Evolutionary conservation across 2,888 invertebrate species (phyloP).

Genomic region (Euzetes globulus): DNA sequence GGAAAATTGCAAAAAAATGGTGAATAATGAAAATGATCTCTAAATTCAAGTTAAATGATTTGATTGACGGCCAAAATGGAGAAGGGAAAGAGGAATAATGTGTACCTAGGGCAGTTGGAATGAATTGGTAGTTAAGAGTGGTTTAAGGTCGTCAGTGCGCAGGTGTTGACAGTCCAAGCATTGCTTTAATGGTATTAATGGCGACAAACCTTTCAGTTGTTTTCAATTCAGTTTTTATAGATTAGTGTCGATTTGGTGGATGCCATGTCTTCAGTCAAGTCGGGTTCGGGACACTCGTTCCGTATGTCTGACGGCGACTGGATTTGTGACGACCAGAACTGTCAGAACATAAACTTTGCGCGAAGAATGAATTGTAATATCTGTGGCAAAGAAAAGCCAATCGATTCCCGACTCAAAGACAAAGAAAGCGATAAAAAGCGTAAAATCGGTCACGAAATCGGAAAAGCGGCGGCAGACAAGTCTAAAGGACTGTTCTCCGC

Average conservation of each 20-base stretch:
- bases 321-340: slow-evolving; percentile 48
- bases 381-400: slow-evolving; percentile 64
- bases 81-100: too few relatives aligned
- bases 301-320: slow-evolving; percentile 39
- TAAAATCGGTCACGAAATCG: slow-evolving; percentile 79
- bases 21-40: too few relatives aligned
- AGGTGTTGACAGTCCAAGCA: neutral
- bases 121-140: neutral
- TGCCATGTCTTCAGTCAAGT: neutral
- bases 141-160: neutral
- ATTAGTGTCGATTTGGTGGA: neutral
- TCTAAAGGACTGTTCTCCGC: slow-evolving; percentile 92
- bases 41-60: too few relatives aligned
- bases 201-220: neutral
- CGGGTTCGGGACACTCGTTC: slow-evolving; percentile 13
- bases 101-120: too few relatives aligned
- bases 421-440: slow-evolving; percentile 16
- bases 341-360: slow-evolving; percentile 92
- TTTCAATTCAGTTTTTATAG: neutral
- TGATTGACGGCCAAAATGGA: too few relatives aligned
- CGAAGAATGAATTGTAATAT: slow-evolving; percentile 81
- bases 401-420: slow-evolving; percentile 26
- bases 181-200: slow-evolving; percentile 25
- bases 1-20: neutral
- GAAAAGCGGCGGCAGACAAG: slow-evolving; percentile 96